These are phyloP conservation scores for Heteromurus nitidus DNA, from an alignment of 2,888 invertebrate genomes.

Conservation along the genomic window DNA sequence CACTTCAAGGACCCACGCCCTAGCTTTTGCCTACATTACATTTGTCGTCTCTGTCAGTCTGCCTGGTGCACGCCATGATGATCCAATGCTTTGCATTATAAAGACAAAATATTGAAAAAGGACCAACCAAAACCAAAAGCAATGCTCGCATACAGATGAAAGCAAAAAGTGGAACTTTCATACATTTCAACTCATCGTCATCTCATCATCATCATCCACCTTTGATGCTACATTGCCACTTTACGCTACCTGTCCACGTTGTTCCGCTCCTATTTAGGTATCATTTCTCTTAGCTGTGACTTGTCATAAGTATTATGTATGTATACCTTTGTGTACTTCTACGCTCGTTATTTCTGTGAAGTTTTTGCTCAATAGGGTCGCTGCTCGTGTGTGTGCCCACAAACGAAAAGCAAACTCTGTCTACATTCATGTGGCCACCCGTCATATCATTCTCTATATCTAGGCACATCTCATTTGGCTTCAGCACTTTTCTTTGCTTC, in stretches of 20 bases:
- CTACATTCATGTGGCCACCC: too few relatives aligned
- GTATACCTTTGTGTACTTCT: background rate
- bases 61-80: background rate
- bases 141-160: background rate
- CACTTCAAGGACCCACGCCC: constrained; percentile 62
- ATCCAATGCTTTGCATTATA: background rate
- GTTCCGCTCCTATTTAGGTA: constrained; percentile 28
- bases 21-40: constrained; percentile 32
- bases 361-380: constrained; percentile 13
- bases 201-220: constrained; percentile 1
- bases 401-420: background rate
- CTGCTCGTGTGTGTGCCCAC: background rate
- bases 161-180: constrained; percentile 3
- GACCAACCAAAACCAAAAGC: background rate
- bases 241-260: constrained; percentile 44
- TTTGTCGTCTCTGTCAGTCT: constrained; percentile 6
- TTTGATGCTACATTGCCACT: constrained; percentile 2
- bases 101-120: constrained; percentile 43
- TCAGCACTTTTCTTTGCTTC: constrained; percentile 38
- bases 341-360: background rate
- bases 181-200: background rate
- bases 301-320: background rate
- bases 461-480: constrained; percentile 33
- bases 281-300: too few relatives aligned
- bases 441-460: too few relatives aligned